Evolutionary conservation across 2,888 invertebrate species (phyloP).

Genomic region (Macropis europaea): DNA sequence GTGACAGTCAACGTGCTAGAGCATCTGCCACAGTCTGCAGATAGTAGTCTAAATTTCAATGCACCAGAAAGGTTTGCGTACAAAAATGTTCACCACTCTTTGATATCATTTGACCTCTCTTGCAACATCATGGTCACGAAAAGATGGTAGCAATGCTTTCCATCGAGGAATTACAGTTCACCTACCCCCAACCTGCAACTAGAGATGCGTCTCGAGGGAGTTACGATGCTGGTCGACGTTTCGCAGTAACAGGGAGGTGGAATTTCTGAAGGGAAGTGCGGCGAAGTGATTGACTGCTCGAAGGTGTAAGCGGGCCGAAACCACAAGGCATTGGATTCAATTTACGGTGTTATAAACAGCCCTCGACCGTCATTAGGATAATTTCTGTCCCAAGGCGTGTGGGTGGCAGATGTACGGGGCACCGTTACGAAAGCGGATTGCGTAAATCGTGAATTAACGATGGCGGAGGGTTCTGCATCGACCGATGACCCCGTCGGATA

Average conservation of each 20-base stretch:
- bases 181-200: neutral
- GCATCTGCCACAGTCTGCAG: too few relatives aligned
- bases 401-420: conserved; percentile 74
- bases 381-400: conserved; percentile 75
- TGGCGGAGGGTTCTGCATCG: conserved; percentile 50
- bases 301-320: conserved; percentile 57
- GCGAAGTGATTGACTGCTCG: conserved; percentile 48
- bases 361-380: conserved; percentile 74
- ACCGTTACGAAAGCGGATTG: conserved; percentile 67
- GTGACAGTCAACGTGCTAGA: too few relatives aligned
- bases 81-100: too few relatives aligned
- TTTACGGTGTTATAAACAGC: conserved; percentile 68
- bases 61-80: too few relatives aligned
- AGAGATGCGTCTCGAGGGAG: conserved; percentile 7
- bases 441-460: conserved; percentile 69
- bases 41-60: too few relatives aligned
- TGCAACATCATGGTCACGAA: too few relatives aligned
- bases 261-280: conserved; percentile 42
- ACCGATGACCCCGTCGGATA: conserved; percentile 59
- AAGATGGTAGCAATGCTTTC: conserved; percentile 1
- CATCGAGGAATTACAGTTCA: conserved; percentile 3
- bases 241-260: conserved; percentile 31
- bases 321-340: conserved; percentile 70
- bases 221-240: conserved; percentile 7
- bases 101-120: too few relatives aligned